A percentile compares a stretch with the other conserved stretches of the same genome.
Conservation (phyloP, 2,888 invertebrate species). For the Eucriotettix oculatus region DNA sequence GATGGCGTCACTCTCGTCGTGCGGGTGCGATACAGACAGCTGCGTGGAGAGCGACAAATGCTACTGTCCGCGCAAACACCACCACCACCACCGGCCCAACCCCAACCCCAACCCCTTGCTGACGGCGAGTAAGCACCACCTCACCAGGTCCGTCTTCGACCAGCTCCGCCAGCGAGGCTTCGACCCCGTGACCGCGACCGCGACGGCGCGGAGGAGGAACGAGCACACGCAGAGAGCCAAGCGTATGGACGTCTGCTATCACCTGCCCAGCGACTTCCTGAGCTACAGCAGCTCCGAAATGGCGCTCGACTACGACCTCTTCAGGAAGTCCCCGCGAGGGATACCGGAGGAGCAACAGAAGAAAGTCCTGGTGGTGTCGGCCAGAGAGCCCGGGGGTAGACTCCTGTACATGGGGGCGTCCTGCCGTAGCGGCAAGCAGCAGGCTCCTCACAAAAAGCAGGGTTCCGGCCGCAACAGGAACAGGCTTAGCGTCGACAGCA, state of each 20-base stretch:
- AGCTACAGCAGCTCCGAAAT: conserved; percentile 41
- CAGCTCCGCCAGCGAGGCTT: conserved; percentile 33
- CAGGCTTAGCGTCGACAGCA: neutral
- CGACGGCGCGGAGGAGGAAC: conserved; percentile 22
- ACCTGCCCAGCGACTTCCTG: neutral
- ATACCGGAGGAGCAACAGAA: conserved; percentile 30
- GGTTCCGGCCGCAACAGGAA: neutral
- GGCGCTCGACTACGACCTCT: conserved; percentile 60
- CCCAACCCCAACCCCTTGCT: neutral
- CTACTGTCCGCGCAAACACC: conserved; percentile 40
- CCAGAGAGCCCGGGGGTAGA: conserved; percentile 29
- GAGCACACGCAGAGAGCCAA: conserved; percentile 16
- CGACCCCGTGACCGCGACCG: conserved; percentile 23
- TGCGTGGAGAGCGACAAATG: conserved; percentile 78
- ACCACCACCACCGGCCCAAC: conserved; percentile 2
- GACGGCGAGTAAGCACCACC: conserved; percentile 1
- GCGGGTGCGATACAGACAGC: conserved; percentile 72
- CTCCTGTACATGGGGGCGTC: conserved; percentile 27
- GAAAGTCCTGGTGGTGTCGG: conserved; percentile 29
- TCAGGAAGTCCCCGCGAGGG: conserved; percentile 23
- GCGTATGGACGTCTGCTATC: conserved; percentile 11
- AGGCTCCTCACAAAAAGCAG: neutral
- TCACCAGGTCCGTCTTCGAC: conserved; percentile 23
- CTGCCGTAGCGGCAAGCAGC: conserved; percentile 1
- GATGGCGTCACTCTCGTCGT: conserved; percentile 30